phyloP scores from a whole-genome alignment of 1,140 invertebrate genomes.

The Hydropsyche tenuis region DNA sequence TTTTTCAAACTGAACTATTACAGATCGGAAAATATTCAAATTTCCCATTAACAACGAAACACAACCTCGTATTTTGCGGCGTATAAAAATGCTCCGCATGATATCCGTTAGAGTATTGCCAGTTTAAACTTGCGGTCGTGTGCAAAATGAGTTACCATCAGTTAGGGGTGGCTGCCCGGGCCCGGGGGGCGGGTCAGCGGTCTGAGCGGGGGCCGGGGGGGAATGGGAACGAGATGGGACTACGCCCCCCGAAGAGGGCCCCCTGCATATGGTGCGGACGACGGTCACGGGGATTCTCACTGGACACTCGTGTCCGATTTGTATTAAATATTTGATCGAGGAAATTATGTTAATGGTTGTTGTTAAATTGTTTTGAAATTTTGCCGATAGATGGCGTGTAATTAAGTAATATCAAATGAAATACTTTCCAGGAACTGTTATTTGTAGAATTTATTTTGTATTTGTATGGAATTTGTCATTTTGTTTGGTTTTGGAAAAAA shows the following conservation, averaged over 20 bases:
- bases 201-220: constrained; percentile 3
- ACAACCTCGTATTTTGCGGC: too few species aligned
- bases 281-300: constrained; percentile 41
- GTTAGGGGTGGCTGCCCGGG: constrained; percentile 31
- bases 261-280: constrained; percentile 49
- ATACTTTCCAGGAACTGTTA: too few species aligned
- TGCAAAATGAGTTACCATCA: constrained; percentile 48
- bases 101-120: constrained; percentile 40
- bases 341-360: neutral
- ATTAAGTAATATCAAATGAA: too few species aligned
- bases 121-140: constrained; percentile 41
- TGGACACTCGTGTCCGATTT: neutral
- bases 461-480: too few species aligned
- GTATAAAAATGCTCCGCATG: constrained; percentile 37
- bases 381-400: too few species aligned
- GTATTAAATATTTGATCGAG: neutral
- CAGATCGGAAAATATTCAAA: too few species aligned
- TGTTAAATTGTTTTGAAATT: too few species aligned
- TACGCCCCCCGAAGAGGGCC: constrained; percentile 6
- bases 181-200: constrained; percentile 25
- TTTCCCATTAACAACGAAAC: too few species aligned
- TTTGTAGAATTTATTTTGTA: too few species aligned
- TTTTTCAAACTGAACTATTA: too few species aligned
- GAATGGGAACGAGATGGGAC: neutral
- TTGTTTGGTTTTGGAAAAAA: too few species aligned